Evolutionary conservation across 2,888 invertebrate genomes (phyloP), one percentile per base, ranked within the genome.

Genomic region (Cinara cedri): DNA sequence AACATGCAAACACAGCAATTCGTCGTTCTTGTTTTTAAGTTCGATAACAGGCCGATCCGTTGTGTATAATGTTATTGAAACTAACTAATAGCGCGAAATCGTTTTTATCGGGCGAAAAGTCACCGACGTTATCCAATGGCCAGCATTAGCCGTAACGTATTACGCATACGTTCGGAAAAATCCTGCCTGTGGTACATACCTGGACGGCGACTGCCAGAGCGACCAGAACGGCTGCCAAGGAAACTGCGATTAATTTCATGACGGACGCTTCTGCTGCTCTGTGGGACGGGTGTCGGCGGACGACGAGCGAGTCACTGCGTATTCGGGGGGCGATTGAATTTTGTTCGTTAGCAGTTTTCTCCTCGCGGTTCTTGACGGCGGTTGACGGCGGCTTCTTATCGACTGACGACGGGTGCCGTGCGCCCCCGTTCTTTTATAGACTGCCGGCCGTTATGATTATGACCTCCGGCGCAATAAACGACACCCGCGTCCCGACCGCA

Each of bases 371-470:
- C 63, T 63, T n/a, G n/a, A n/a, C n/a, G n/a, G n/a, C 44, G 16
- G 24, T 24, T 3, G 14, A 19, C 19, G 13, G 34, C 34, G 49
- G 62, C 4, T 66, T 24, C n/a, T 14, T 19, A 44, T 44, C 44
- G 13, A 63, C 62, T 51, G 62, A 74, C 19, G 34, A 34, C 21
- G 65, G n/a, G n/a, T 66, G 75, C n/a, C 19, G 13, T 9, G 34
- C 34, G 11, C 24, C 24, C 55, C 9, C n/a, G 49, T 19, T 60
- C 51, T 78, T 76, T 70, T 78, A 78, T 78, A 78, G 24, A 57
- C 21, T 60, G 34, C 57, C 78, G 75, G 78, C 70, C 78, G 51
- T 78, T 78, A 70, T 78, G 78, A 78, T 78, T 78, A 78, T 78
- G 78, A 78, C 78, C 78, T 78, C 70, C 70, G 34, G 55, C n/a